Percentiles rank a stretch among this genome's conserved stretches.
Evolutionary conservation across 2,888 invertebrate species (phyloP).

Genomic region (Drosophila austrosaltans): DNA sequence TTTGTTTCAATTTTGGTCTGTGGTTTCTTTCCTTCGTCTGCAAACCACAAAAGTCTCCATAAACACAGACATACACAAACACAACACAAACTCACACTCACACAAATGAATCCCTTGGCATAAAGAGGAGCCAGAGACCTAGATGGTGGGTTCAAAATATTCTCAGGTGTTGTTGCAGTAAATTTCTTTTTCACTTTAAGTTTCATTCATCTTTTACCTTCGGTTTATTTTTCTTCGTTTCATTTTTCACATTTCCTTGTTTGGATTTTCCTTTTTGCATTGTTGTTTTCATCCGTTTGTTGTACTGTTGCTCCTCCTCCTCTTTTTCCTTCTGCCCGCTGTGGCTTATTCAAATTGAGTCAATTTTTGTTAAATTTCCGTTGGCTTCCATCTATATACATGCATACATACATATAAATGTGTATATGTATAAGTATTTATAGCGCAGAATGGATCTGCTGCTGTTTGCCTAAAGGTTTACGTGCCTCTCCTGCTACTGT

Average conservation of each 20-base stretch:
- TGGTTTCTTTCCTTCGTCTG: neutral
- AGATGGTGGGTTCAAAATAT: neutral
- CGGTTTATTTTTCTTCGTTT: constrained; percentile 24
- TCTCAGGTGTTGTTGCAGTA: constrained; percentile 36
- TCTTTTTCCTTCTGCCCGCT: constrained; percentile 33
- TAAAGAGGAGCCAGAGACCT: neutral
- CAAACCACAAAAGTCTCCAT: neutral
- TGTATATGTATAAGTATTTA: constrained; percentile 49
- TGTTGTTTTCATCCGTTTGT: constrained; percentile 37
- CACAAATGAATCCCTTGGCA: neutral
- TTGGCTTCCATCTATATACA: constrained; percentile 40
- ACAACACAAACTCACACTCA: neutral
- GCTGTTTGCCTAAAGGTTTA: constrained; percentile 38
- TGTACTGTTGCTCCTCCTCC: constrained; percentile 12
- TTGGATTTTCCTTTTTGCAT: constrained; percentile 39
- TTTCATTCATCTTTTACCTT: constrained; percentile 40
- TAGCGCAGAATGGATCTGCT: constrained; percentile 48
- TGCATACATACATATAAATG: constrained; percentile 10
- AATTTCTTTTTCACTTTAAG: constrained; percentile 43
- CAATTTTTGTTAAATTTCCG: constrained; percentile 79
- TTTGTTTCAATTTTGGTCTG: neutral
- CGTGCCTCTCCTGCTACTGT: constrained; percentile 35
- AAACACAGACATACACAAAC: neutral
- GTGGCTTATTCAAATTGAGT: constrained; percentile 76
- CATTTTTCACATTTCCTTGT: constrained; percentile 25